Base-by-base conservation (phyloP, 2,797 vertebrate species). In the Sebastes reedi region DNA sequence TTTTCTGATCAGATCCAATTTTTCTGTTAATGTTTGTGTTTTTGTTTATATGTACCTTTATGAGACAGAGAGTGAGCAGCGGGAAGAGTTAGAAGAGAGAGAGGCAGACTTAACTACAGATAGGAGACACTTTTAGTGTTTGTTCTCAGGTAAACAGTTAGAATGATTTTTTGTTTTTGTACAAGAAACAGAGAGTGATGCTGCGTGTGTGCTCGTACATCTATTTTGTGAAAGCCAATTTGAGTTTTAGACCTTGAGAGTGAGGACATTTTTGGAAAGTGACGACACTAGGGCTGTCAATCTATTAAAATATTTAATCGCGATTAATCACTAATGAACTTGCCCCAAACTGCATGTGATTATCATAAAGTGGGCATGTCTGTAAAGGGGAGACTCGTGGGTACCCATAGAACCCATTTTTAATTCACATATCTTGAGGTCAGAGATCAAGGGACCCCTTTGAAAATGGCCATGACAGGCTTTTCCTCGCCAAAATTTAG, bases 1-100 rank as follows among this genome's bases (percentile, higher is more conserved):
- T 72, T 86, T 87, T 84, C 81, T 87, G 89, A 92, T 94, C 84
- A 80, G 39, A 82, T 91, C 82, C 90, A 84, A 84, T 89, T 90
- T 85, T 85, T 78, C 78, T 64, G 67, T 69, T 89, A 82, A 84
- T 88, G 77, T 73, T 89, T 80, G 66, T 84, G 84, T 81, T 87
- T 89, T 82, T 91, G 86, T 87, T 87, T 88, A 60, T 87, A 22
- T 82, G 68, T 71, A 54, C 52, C 64, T 87, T 78, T 42, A 74
- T 50, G 61, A 66, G 36, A 54, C 11, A 62, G 39, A 39, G 29
- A 55, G 22, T 29, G 27, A 60, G 39, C 14, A 64, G 50, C 22
- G 46, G 70, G 39, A 29, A 13, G 50, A 79, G 34, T 58, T 34
- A 24, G 32, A 70, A 34, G 16, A 29, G 16, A 67, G 25, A 72